Percentiles rank a stretch among this genome's conserved stretches.
phyloP scores from a whole-genome alignment of 2,888 invertebrate species.

The Ochropacha duplaris region DNA sequence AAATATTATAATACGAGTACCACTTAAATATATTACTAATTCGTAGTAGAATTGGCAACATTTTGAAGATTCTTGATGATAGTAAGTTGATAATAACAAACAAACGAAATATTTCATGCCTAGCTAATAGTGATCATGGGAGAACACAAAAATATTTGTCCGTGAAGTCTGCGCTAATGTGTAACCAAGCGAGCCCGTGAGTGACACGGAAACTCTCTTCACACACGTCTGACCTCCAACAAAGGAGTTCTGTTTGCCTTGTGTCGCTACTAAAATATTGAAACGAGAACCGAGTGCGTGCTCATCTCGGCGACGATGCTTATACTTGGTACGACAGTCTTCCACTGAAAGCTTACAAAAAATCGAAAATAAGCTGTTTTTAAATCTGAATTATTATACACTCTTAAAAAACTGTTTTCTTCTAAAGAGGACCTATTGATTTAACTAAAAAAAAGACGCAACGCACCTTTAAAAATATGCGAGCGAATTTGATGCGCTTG shows the following conservation, averaged over 20 bases:
- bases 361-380: neutral
- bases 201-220: constrained; percentile 80
- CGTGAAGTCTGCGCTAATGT: constrained; percentile 67
- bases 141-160: constrained; percentile 79
- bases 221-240: constrained; percentile 80
- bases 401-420: no score
- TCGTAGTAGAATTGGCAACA: neutral
- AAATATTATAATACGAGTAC: no score
- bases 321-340: constrained; percentile 30
- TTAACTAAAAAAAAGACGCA: no score
- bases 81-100: neutral
- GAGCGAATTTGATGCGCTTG: no score
- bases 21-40: no score
- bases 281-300: constrained; percentile 70
- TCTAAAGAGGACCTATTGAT: no score
- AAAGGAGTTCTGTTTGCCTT: constrained; percentile 77
- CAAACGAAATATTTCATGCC: constrained; percentile 12
- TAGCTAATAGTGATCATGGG: constrained; percentile 69
- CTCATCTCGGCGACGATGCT: constrained; percentile 58
- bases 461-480: no score
- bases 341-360: constrained; percentile 39
- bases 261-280: constrained; percentile 82
- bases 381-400: neutral
- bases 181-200: constrained; percentile 69
- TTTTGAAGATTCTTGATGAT: constrained; percentile 13